Base-by-base conservation (phyloP, 2,797 vertebrate species). In the Remorina albescens region DNA sequence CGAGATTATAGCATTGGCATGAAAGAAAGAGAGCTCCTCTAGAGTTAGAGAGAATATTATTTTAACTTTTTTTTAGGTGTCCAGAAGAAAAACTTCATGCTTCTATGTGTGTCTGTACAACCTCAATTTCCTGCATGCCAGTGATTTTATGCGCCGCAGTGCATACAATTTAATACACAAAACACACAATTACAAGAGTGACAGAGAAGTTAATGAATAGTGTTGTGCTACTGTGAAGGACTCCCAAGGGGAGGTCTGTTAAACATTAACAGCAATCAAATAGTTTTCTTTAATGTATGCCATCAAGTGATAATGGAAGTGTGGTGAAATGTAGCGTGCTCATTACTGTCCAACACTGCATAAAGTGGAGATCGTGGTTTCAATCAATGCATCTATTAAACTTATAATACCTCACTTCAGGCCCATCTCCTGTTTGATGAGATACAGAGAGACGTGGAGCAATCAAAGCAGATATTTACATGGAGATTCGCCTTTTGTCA, bases 151-250 rank as follows among this genome's bases (percentile, higher is more conserved):
- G 32, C 63, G 63, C 74, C 8, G 6, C 32, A 1, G 15, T 78
- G 67, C 67, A 56, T n/a, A n/a, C 66, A 78, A 26, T 76, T 80
- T 61, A 74, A 85, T 78, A 46, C 66, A 62, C 54, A 82, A 81
- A 80, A 71, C 53, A 60, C 82, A 79, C 60, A 78, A 74, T 85
- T 65, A 78, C 28, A 60, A 41, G 58, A 84, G 42, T 62, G 74
- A 80, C 62, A 72, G 62, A 76, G 46, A 78, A 74, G 56, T 58
- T 86, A 82, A 89, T 78, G 75, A 86, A 69, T 36, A 71, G 63
- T 62, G 58, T 58, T 81, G 55, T 70, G 68, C 25, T 78, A 42
- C 65, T 36, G 32, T 57, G 74, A 82, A 80, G 71, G 67, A 78
- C 74, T 76, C 76, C 67, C 82, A 80, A 74, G 71, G 67, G 73